Percentiles rank a stretch among this genome's conserved stretches.
These are phyloP conservation scores for Neodiprion fabricii DNA, from an alignment of 1,140 invertebrate species.

Conservation along the genomic window DNA sequence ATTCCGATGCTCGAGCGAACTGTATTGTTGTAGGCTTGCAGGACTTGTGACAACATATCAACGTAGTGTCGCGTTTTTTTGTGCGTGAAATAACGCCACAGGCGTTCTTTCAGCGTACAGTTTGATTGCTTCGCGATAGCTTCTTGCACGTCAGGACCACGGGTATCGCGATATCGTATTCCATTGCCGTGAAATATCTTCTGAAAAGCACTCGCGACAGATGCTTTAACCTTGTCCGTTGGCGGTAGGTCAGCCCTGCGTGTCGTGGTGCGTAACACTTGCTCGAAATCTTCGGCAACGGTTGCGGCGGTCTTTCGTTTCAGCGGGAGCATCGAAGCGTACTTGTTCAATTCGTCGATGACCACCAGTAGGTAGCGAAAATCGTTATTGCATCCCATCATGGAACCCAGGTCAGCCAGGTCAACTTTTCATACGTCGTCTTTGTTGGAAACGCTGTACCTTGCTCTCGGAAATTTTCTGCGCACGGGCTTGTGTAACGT, in stretches of 20 bases:
- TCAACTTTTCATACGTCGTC: conserved; percentile 40
- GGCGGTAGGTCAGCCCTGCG: conserved; percentile 19
- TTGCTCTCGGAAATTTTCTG: conserved; percentile 28
- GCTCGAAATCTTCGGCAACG: conserved; percentile 20
- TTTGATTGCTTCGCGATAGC: conserved; percentile 32
- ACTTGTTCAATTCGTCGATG: conserved; percentile 52
- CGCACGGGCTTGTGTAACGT: conserved; percentile 32
- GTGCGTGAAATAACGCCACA: conserved; percentile 36
- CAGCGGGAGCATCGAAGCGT: conserved; percentile 44
- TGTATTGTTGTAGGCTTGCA: too few species aligned
- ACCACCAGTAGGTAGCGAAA: conserved; percentile 48
- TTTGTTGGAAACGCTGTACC: conserved; percentile 26
- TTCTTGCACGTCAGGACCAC: conserved; percentile 31
- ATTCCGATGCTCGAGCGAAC: too few species aligned
- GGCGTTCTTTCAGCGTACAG: conserved; percentile 34
- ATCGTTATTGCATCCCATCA: conserved; percentile 42
- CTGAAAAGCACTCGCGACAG: conserved; percentile 24
- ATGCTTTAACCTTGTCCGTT: conserved; percentile 31
- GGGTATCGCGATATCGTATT: conserved; percentile 26
- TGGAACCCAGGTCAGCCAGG: conserved; percentile 41
- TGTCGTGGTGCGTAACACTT: neutral
- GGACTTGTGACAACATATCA: conserved; percentile 20
- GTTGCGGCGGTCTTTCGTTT: conserved; percentile 40
- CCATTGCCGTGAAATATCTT: conserved; percentile 23
- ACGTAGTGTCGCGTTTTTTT: conserved; percentile 22